These are phyloP conservation scores for Pardosa pseudoannulata DNA, from an alignment of 2,888 invertebrate genomes.

Conservation along the genomic window DNA sequence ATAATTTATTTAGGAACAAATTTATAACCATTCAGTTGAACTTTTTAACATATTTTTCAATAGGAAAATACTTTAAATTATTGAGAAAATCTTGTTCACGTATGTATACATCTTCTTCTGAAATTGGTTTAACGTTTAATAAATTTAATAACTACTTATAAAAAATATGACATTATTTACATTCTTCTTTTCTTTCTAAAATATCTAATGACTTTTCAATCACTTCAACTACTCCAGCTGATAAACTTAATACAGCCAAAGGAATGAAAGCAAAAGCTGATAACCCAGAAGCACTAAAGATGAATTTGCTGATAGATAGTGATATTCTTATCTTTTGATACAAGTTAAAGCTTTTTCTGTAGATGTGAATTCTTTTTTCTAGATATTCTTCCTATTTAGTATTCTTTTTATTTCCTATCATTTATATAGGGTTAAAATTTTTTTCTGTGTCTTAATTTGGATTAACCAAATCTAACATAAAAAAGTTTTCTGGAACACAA, in stretches of 20 bases:
- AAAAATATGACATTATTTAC: constrained; percentile 27
- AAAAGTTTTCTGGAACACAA: constrained; percentile 3
- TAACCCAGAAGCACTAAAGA: constrained; percentile 29
- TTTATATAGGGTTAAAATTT: constrained; percentile 24
- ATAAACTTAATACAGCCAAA: constrained; percentile 20
- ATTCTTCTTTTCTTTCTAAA: constrained; percentile 37
- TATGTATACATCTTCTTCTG: constrained; percentile 20
- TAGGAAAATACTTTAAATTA: neutral
- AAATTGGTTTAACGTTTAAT: constrained; percentile 14
- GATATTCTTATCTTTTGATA: constrained; percentile 25
- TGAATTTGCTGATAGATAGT: constrained; percentile 4
- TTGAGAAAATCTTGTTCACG: neutral
- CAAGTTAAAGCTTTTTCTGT: constrained; percentile 5
- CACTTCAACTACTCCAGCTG: constrained; percentile 10
- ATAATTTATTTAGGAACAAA: neutral
- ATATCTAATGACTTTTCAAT: constrained; percentile 25
- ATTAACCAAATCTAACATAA: constrained; percentile 24
- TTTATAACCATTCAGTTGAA: constrained; percentile 24
- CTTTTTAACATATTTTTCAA: constrained; percentile 23
- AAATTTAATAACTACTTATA: constrained; percentile 21
- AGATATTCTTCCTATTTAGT: constrained; percentile 36
- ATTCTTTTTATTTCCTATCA: too few species aligned
- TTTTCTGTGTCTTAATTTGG: constrained; percentile 16
- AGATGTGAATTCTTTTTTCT: constrained; percentile 23
- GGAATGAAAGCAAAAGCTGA: constrained; percentile 28